Base-by-base conservation (phyloP, 1,140 invertebrate species). In the Penaeus vannamei region DNA sequence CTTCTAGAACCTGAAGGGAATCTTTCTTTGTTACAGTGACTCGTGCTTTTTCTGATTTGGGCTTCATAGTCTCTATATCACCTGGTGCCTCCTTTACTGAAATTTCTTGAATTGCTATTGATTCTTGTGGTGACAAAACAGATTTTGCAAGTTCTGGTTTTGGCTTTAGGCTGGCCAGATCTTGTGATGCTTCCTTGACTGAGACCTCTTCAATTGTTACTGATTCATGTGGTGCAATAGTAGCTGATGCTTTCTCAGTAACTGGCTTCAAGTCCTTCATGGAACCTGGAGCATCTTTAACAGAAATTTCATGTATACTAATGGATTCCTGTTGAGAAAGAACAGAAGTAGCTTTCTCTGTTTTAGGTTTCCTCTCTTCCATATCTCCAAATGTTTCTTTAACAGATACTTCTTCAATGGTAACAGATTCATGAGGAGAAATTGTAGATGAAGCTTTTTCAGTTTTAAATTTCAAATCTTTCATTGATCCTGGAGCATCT, bases 351-450 rank as follows among this genome's bases (percentile, higher is more conserved):
- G 94, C 95, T 66, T 91, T 92, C 91, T 95, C 95, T 53, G 87
- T 86, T 64, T 94, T 93, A n/a, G 94, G 94, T 90, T 92, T 92
- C 8, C 92, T 61, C 32, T 94, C 93, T 86, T 92, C 92, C 19
- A 91, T 92, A 90, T 94, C 93, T 89, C 93, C 83, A 62, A 83
- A 80, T 32, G 93, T 92, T 93, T 95, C 95, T 91, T 94, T 95
- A 8, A 86, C 76, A 62, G 90, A 64, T 4, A 86, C 46, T 32
- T 89, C 87, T 62, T 89, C 53, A 29, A 89, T 20, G 19, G 87
- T 80, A 64, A 89, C 62, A n/a, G 87, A 80, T 59, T 89, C 87
- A 42, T 80, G 87, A 7, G 87, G 87, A 46, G 87, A 84, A 84
- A 89, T 77, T 61, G 77, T 53, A 29, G 87, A 84, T 84, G 91